Percentiles rank a stretch among this genome's conserved stretches.
Evolutionary conservation across 2,797 vertebrate genomes (phyloP).

Genomic region (Catharus ustulatus): DNA sequence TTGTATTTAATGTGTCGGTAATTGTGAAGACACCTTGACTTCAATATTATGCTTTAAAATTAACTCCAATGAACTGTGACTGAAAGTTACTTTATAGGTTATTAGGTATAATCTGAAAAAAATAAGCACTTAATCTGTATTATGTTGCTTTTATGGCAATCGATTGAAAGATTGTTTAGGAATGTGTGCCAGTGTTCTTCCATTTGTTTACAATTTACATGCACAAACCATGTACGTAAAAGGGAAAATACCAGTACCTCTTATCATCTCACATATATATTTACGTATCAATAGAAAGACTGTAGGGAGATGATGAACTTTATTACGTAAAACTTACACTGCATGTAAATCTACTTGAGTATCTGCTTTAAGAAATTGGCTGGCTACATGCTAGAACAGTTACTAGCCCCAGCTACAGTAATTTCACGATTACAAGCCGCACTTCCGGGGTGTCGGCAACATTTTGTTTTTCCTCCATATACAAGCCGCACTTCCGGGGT

Average conservation of each 20-base stretch:
- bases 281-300: not conserved
- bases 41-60: conserved; percentile 71
- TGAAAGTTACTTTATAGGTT: conserved; percentile 62
- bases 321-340: not conserved
- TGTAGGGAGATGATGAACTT: not conserved
- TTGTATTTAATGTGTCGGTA: conserved; percentile 69
- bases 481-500: too few relatives aligned
- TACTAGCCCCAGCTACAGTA: not conserved
- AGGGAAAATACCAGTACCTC: not conserved
- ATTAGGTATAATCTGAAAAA: conserved; percentile 67
- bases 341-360: not conserved
- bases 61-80: conserved; percentile 58
- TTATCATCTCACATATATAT: not conserved
- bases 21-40: conserved; percentile 66
- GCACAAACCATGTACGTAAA: not conserved
- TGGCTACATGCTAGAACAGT: not conserved
- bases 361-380: not conserved
- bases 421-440: too few relatives aligned
- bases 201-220: conserved; percentile 49
- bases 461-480: too few relatives aligned
- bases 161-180: conserved; percentile 49
- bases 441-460: too few relatives aligned
- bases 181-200: conserved; percentile 30
- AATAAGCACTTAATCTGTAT: conserved; percentile 62
- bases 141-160: conserved; percentile 29